Conservation (phyloP, 1,140 invertebrate species). For the Pogonomyrmex californicus region DNA sequence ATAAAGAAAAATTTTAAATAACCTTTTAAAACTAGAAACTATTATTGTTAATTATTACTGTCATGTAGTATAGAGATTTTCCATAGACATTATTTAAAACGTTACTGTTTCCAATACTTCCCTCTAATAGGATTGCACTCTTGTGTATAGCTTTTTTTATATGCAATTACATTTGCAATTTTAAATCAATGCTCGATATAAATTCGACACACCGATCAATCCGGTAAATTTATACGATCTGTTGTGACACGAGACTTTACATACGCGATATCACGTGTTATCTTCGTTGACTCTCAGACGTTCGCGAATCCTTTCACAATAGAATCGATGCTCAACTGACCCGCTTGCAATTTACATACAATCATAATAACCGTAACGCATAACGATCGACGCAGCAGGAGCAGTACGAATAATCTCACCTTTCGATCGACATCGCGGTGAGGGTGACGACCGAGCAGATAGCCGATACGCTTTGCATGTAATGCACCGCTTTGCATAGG, state of each 20-base stretch:
- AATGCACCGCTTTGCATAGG: constrained; percentile 92
- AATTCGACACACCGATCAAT: neutral
- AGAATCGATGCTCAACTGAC: neutral
- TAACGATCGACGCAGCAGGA: neutral
- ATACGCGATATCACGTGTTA: neutral
- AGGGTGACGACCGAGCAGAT: constrained; percentile 93
- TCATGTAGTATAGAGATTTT: neutral
- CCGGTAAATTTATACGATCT: neutral
- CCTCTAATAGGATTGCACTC: neutral
- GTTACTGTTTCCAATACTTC: neutral
- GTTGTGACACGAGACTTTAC: neutral
- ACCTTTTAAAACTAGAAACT: no score
- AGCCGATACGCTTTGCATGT: constrained; percentile 92
- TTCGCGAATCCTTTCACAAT: neutral
- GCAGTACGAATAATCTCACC: constrained; percentile 86
- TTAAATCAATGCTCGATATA: neutral
- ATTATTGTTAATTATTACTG: neutral
- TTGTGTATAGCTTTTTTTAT: neutral
- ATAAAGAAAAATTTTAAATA: neutral
- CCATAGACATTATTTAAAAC: neutral
- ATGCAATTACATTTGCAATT: neutral
- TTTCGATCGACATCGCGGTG: constrained; percentile 93
- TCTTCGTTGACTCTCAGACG: neutral
- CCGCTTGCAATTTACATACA: constrained; percentile 8
- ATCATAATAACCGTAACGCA: neutral